These are phyloP conservation scores for Cydia fagiglandana DNA, from an alignment of 1,140 invertebrate species.

Conservation along the genomic window DNA sequence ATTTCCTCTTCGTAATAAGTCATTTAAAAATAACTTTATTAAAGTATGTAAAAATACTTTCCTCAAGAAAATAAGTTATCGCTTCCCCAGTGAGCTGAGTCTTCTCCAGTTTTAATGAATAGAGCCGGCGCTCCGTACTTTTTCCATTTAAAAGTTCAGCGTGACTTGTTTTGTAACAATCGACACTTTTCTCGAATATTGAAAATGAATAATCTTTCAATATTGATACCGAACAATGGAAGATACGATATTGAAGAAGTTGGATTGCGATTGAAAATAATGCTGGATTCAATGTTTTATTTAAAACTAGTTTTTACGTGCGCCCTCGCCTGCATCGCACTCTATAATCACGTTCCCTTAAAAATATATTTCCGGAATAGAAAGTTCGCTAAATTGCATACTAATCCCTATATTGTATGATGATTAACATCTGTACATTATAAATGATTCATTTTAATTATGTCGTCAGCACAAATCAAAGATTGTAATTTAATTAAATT, in stretches of 20 bases:
- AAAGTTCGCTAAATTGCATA: no score
- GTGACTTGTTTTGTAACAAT: conserved; percentile 55
- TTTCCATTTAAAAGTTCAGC: conserved; percentile 66
- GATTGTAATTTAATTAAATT: no score
- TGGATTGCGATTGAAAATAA: conserved; percentile 34
- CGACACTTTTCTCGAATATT: conserved; percentile 41
- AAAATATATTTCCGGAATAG: no score
- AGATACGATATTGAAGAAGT: conserved; percentile 23
- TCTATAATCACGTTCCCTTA: no score
- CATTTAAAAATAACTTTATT: conserved; percentile 33
- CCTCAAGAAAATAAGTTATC: conserved; percentile 54
- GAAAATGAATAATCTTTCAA: conserved; percentile 30
- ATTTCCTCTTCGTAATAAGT: conserved; percentile 12
- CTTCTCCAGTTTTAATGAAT: conserved; percentile 66
- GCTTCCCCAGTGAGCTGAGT: conserved; percentile 47
- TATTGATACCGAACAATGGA: conserved; percentile 24
- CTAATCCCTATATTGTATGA: no score
- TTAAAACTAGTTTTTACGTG: neutral
- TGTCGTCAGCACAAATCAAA: no score
- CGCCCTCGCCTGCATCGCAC: no score
- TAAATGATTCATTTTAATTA: no score
- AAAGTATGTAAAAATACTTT: conserved; percentile 44
- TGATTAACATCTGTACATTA: no score
- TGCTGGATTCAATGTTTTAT: conserved; percentile 34
- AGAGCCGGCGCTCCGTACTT: conserved; percentile 57